Evolutionary conservation across 1,140 invertebrate species (phyloP).

Genomic region (Hyles euphorbiae): DNA sequence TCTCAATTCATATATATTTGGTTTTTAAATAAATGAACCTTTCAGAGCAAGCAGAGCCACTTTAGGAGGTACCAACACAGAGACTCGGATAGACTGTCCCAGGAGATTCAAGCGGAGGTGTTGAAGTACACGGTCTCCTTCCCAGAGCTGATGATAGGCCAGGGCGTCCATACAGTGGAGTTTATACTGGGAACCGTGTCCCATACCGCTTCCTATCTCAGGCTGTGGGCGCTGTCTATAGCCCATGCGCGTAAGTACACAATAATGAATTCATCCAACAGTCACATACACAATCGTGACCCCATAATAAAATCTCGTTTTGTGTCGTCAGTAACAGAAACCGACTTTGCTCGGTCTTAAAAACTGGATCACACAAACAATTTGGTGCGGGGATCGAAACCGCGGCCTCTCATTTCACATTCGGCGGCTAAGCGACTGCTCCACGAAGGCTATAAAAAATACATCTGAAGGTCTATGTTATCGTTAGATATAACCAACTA

Average conservation of each 20-base stretch:
- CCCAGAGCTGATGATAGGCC: slow-evolving; percentile 93
- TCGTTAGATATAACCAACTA: no score
- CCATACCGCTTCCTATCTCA: slow-evolving; percentile 97
- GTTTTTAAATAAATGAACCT: background rate
- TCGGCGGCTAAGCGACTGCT: no score
- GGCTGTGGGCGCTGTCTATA: slow-evolving; percentile 97
- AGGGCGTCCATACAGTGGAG: slow-evolving; percentile 97
- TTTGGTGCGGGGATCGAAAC: no score
- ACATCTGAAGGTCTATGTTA: no score
- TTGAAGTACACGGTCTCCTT: slow-evolving; percentile 75
- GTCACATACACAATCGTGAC: no score
- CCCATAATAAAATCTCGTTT: no score
- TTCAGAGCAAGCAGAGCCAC: slow-evolving; percentile 35
- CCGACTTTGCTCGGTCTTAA: no score
- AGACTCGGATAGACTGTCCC: slow-evolving; percentile 44
- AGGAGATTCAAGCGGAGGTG: slow-evolving; percentile 46
- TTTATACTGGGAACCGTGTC: slow-evolving; percentile 97
- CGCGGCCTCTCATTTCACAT: no score
- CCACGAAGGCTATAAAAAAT: no score
- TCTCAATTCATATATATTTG: no score
- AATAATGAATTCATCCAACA: background rate
- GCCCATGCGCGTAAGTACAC: slow-evolving; percentile 93
- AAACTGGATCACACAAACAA: no score
- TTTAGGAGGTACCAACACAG: slow-evolving; percentile 36
- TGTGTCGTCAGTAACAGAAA: no score